Evolutionary conservation across 37 sponge, comb jelly and placozoan species (phyloP), one percentile per base, ranked within the genome.

Genomic region (Diacarnus erythraeanus): DNA sequence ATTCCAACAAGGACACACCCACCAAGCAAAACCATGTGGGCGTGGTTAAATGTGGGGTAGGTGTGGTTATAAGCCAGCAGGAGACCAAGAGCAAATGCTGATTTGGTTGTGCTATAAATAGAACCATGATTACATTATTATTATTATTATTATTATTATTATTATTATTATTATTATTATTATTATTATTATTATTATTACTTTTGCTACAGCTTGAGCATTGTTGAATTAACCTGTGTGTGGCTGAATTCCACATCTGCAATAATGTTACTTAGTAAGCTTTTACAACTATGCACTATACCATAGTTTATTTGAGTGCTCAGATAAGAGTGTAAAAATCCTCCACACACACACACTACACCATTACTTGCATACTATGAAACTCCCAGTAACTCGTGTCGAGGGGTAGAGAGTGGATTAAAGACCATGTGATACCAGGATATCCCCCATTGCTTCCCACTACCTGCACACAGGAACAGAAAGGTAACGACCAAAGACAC

Each of bases 381-480:
- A 18, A 83, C 23, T 34, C 25, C 12, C 0, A 78, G 74, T 12
- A 89, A 71, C 44, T 89, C 89, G 6, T 51, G 63, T 56, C 63
- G 26, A 20, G 39, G 27, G 1, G 76, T 77, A 10, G 44, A 38
- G 6, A 65, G 74, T 17, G 81, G 68, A 21, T 76, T 58, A 38
- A 29, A 69, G 41, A 76, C 39, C 1, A 80, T 38, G 12, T 80
- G 27, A 68, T 65, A 86, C 74, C 56, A 56, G 6, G 67, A 74
- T 37, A 86, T 86, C 20, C 80, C 80, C 86, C 86, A 86, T 6
- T 60, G 69, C 58, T 74, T 79, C 21, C 86, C 86, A 79, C 86
- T 86, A 29, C 86, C 86, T 86, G 80, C 12, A 64, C 21, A 66
- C n/a, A 41, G 15, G 31, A 58, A 10, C 22, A 38, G 12, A 27